These are phyloP conservation scores for Cyprinodon diabolis DNA, from an alignment of 2,797 vertebrate genomes.

Conservation along the genomic window DNA sequence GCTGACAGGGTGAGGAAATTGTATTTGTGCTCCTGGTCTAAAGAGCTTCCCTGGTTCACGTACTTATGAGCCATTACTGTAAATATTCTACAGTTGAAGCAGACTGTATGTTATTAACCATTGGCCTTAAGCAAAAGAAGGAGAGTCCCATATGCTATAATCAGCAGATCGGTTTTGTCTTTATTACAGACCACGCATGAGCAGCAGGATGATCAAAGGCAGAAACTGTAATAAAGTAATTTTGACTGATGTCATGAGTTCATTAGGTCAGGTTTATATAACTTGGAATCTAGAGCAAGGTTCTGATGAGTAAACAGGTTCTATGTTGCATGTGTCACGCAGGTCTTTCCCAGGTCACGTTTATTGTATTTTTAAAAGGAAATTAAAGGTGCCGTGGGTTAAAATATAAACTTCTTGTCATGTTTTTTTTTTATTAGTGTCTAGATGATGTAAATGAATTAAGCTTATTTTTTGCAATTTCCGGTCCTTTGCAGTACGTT, in stretches of 20 bases:
- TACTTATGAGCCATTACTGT: constrained; percentile 44
- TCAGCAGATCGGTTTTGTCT: constrained; percentile 42
- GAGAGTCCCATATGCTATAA: constrained; percentile 14
- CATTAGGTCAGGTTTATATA: constrained; percentile 11
- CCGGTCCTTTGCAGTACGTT: not conserved
- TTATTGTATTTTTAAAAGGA: not conserved
- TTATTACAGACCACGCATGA: constrained; percentile 32
- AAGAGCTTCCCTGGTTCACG: constrained; percentile 32
- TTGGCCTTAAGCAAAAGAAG: constrained; percentile 21
- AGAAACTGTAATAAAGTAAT: constrained; percentile 12
- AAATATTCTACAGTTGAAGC: constrained; percentile 38
- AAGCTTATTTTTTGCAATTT: not conserved
- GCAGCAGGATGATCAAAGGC: constrained; percentile 29
- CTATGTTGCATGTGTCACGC: not conserved
- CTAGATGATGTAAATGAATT: not conserved
- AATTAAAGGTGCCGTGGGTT: not conserved
- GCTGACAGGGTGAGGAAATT: constrained; percentile 60
- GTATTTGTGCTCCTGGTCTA: constrained; percentile 40
- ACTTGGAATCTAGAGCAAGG: not conserved
- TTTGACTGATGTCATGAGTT: constrained; percentile 7
- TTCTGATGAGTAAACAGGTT: not conserved
- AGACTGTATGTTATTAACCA: constrained; percentile 25
- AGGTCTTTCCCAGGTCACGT: not conserved
- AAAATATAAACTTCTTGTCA: not conserved
- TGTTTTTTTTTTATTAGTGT: not conserved